Evolutionary conservation across 2,888 invertebrate species (phyloP).

Genomic region (Axea sp.): DNA sequence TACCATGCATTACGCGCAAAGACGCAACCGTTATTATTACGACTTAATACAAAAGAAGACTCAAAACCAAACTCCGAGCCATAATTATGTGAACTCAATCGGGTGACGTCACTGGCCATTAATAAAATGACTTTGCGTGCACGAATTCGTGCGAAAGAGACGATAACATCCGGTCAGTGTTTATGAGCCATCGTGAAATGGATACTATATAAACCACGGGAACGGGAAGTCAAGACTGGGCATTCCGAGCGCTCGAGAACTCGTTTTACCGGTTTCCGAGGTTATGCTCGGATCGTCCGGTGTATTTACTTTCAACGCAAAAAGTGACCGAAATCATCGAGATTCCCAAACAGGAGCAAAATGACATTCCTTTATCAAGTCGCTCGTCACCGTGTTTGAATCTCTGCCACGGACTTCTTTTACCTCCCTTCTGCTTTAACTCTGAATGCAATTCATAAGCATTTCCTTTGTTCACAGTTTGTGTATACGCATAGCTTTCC

Average conservation of each 20-base stretch:
- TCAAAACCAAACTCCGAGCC: no score
- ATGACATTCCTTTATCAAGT: no score
- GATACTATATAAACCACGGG: slow-evolving; percentile 34
- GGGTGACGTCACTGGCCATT: slow-evolving; percentile 23
- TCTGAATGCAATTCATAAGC: no score
- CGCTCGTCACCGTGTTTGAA: no score
- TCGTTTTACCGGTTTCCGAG: slow-evolving; percentile 58
- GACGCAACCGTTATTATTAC: no score
- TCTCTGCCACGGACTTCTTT: no score
- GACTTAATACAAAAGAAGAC: no score
- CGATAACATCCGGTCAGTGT: slow-evolving; percentile 54
- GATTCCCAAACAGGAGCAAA: not conserved
- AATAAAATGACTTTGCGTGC: slow-evolving; percentile 41
- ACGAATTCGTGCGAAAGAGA: slow-evolving; percentile 54
- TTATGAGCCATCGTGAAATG: slow-evolving; percentile 51
- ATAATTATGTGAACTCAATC: slow-evolving; percentile 14
- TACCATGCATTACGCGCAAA: no score
- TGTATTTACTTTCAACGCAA: slow-evolving; percentile 47
- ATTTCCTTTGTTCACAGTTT: no score
- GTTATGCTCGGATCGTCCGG: slow-evolving; percentile 15
- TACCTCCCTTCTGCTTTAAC: no score
- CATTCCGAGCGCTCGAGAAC: slow-evolving; percentile 44
- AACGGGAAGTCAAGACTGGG: slow-evolving; percentile 53
- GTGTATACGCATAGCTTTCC: no score
- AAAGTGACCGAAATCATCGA: slow-evolving; percentile 2